These are phyloP conservation scores for Eleginops maclovinus DNA, from an alignment of 2,113 vertebrate genomes.

Conservation along the genomic window DNA sequence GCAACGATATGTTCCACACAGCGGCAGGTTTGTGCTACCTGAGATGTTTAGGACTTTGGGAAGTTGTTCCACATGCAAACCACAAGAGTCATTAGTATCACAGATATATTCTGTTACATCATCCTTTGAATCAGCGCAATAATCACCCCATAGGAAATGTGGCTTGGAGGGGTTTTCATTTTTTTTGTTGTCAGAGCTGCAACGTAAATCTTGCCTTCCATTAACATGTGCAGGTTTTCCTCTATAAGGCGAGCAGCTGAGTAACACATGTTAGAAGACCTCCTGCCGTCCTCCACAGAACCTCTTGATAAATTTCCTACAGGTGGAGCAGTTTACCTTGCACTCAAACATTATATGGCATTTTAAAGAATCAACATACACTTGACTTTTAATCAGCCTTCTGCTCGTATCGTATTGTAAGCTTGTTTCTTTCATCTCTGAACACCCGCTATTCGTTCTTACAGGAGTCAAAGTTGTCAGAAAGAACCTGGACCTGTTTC, in stretches of 20 bases:
- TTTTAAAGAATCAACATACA: conserved; percentile 28
- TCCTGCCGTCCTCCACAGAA: conserved; percentile 80
- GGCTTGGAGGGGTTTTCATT: conserved; percentile 63
- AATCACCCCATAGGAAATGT: conserved; percentile 86
- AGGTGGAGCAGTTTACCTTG: conserved; percentile 84
- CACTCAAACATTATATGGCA: conserved; percentile 80
- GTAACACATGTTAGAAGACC: conserved; percentile 85
- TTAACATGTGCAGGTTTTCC: conserved; percentile 78
- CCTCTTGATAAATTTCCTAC: conserved; percentile 84
- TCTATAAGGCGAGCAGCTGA: conserved; percentile 85
- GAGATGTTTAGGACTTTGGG: conserved; percentile 64
- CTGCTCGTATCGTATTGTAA: background rate
- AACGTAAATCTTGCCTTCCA: conserved; percentile 89
- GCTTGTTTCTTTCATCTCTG: conserved; percentile 36
- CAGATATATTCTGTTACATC: conserved; percentile 69
- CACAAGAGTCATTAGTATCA: conserved; percentile 85
- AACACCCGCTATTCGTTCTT: conserved; percentile 37
- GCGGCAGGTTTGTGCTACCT: conserved; percentile 54
- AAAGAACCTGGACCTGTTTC: conserved; percentile 33
- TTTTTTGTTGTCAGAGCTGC: conserved; percentile 45
- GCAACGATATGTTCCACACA: conserved; percentile 20
- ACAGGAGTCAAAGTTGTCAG: conserved; percentile 54
- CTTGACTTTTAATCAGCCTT: conserved; percentile 48
- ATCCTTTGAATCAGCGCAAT: conserved; percentile 84
- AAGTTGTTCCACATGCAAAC: conserved; percentile 75